Evolutionary conservation across 2,797 vertebrate genomes (phyloP).

Genomic region (Pristis pectinata): DNA sequence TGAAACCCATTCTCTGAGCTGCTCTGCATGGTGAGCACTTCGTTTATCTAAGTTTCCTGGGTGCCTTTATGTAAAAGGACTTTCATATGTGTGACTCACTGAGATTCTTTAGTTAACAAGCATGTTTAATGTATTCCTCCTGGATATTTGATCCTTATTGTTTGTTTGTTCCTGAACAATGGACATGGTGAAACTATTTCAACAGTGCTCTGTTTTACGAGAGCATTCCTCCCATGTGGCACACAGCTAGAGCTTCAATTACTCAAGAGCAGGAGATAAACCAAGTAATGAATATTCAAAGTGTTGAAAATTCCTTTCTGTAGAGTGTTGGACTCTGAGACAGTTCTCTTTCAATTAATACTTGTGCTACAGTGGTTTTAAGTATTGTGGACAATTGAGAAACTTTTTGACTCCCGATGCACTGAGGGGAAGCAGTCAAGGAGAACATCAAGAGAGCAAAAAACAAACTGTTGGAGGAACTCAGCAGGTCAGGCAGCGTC

Average conservation of each 20-base stretch:
- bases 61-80: not conserved
- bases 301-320: not conserved
- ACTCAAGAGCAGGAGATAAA: too few relatives aligned
- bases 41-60: not conserved
- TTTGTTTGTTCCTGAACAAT: not conserved
- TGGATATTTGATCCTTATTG: not conserved
- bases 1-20: not conserved
- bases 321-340: not conserved
- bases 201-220: not conserved
- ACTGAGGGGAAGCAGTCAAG: too few relatives aligned
- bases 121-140: not conserved
- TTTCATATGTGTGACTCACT: not conserved
- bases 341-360: not conserved
- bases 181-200: not conserved
- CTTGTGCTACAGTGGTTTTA: not conserved
- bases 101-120: not conserved
- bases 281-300: not conserved
- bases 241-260: not conserved
- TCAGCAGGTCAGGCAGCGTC: too few relatives aligned
- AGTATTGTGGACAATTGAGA: not conserved
- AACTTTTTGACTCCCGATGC: too few relatives aligned
- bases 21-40: too few relatives aligned
- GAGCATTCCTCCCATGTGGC: not conserved
- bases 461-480: too few relatives aligned
- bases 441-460: too few relatives aligned